These are phyloP conservation scores for Balearica regulorum DNA, from an alignment of 2,797 vertebrate species.

Conservation along the genomic window DNA sequence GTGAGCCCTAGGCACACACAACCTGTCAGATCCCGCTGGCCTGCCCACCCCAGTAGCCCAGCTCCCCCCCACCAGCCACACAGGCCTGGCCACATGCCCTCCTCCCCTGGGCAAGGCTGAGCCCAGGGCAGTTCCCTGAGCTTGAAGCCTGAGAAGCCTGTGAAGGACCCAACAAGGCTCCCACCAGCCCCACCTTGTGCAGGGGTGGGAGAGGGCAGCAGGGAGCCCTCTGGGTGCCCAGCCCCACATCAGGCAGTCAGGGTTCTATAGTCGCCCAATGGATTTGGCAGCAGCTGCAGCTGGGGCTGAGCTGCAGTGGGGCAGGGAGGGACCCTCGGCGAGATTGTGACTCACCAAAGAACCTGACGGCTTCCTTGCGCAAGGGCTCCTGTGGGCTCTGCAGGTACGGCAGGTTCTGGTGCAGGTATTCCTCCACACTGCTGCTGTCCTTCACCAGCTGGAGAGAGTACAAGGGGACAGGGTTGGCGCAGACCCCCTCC, in stretches of 20 bases:
- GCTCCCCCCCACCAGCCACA: too few species aligned
- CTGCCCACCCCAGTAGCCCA: neutral
- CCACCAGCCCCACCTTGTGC: neutral
- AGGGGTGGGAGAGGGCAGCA: neutral
- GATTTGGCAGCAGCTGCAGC: neutral
- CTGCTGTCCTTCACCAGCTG: neutral
- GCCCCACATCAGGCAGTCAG: neutral
- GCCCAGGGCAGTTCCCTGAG: neutral
- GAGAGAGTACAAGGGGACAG: neutral
- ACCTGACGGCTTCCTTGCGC: neutral
- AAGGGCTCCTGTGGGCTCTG: neutral
- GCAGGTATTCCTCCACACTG: neutral
- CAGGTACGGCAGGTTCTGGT: neutral
- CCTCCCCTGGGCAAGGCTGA: neutral
- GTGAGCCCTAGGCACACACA: neutral
- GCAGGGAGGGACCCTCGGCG: neutral
- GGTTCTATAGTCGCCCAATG: neutral
- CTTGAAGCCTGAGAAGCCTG: neutral
- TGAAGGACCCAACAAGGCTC: neutral
- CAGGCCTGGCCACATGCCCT: fast-evolving
- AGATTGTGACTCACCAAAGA: neutral
- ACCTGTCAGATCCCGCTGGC: neutral
- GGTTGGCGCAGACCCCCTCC: neutral
- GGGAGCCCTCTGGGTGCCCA: neutral
- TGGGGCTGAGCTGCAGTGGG: neutral